phyloP scores from a whole-genome alignment of 2,888 invertebrate genomes.

The Chrysolina americana region DNA sequence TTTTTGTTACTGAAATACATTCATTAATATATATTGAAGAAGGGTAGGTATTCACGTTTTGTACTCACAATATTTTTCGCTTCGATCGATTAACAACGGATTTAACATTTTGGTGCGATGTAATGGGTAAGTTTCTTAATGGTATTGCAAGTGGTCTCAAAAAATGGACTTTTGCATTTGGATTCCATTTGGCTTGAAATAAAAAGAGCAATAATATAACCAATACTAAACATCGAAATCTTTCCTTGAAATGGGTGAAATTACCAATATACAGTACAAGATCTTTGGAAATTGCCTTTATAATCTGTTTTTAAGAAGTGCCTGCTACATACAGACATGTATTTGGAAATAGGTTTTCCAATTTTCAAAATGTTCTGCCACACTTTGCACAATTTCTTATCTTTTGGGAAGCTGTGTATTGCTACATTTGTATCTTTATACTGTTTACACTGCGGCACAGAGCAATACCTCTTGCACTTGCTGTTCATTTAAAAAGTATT shows the following conservation, averaged over 20 bases:
- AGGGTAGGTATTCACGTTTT: constrained; percentile 11
- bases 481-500: no score
- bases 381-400: constrained; percentile 25
- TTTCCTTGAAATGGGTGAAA: no score
- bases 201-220: no score
- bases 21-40: no score
- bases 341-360: constrained; percentile 16
- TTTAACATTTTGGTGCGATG: constrained; percentile 19
- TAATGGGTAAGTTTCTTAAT: constrained; percentile 26
- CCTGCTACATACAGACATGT: no score
- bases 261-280: no score
- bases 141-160: constrained; percentile 28
- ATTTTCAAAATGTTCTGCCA: constrained; percentile 29
- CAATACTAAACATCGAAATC: no score
- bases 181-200: no score
- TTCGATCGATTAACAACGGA: constrained; percentile 19
- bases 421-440: constrained; percentile 26
- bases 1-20: constrained; percentile 28
- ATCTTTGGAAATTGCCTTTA: no score
- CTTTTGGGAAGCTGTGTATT: constrained; percentile 22
- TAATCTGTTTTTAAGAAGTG: no score
- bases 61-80: constrained; percentile 26
- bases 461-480: no score
- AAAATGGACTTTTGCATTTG: no score
- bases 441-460: constrained; percentile 31